Conservation (phyloP, 2,888 invertebrate genomes). For the Sinopyrophorus schimmeli region DNA sequence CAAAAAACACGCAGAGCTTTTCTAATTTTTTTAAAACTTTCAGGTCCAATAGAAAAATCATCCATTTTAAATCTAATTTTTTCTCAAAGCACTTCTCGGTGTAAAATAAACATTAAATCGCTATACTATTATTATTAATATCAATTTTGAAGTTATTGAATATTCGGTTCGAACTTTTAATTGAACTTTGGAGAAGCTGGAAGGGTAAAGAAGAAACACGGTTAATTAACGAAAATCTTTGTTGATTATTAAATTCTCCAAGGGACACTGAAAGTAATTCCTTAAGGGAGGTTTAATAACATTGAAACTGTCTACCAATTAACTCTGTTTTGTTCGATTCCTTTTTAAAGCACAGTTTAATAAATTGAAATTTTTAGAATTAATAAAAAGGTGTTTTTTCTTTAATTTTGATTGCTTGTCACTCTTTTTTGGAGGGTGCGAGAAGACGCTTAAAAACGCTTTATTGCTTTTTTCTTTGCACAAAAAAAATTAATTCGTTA, state of each 20-base stretch:
- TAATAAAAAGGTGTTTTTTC: background rate
- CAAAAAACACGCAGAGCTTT: too few relatives aligned
- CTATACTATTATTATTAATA: too few relatives aligned
- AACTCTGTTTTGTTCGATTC: background rate
- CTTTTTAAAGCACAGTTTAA: background rate
- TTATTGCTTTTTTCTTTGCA: too few relatives aligned
- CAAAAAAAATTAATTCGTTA: too few relatives aligned
- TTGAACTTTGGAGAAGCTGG: background rate
- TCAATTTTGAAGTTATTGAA: too few relatives aligned
- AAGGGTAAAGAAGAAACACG: constrained; percentile 1
- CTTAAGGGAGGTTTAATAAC: background rate
- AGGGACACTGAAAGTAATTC: background rate
- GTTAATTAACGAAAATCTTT: background rate
- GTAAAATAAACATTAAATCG: too few relatives aligned
- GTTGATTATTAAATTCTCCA: constrained; percentile 1
- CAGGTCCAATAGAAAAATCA: too few relatives aligned
- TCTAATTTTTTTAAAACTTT: too few relatives aligned
- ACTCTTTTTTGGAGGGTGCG: background rate
- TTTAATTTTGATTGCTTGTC: background rate
- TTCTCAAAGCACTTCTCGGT: too few relatives aligned
- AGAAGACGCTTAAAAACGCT: background rate
- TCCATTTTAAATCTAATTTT: too few relatives aligned
- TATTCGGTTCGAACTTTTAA: too few relatives aligned
- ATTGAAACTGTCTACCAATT: background rate
- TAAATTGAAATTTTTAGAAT: background rate